Base-by-base conservation (phyloP, 2,888 invertebrate species). In the Phyllotreta striolata region DNA sequence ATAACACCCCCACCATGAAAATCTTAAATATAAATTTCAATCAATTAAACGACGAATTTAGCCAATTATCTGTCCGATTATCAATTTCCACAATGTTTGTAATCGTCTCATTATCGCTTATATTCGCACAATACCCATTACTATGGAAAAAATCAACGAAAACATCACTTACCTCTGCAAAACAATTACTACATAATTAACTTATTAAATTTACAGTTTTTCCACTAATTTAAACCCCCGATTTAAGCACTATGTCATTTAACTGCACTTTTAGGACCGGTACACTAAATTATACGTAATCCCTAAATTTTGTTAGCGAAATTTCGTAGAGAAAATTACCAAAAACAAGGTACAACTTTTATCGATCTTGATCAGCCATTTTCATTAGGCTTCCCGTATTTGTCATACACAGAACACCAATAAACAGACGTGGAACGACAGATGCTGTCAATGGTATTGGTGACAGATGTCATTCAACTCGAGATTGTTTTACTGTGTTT, bases 301-400 rank as follows among this genome's bases (percentile, higher is more conserved):
- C 69, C 63, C 39, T 55, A 59, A 63, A 67, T 68, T 74, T 72
- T 67, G 70, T 70, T 68, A 60, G 64, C 60, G 68, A 68, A 70
- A 72, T 70, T 73, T 70, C 63, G 61, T 55, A 64, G 58, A 66
- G 59, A 67, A 73, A 72, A 72, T 70, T 67, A 71, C 71, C 66
- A 69, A 76, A 78, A 77, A 76, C 73, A 78, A 76, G 73, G 70
- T 73, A 70, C 72, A 69, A 71, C 70, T 73, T 71, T 74, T 79
- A 79, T 79, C 78, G 79, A 79, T 78, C 72, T 66, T 62, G 63
- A 74, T 70, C 78, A 72, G 79, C 79, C 79, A 79, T 79, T 76
- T 79, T 79, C 68, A 66, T 66, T 67, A 64, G 66, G 70, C 70
- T 71, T 69, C 70, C 68, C 70, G 68, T 70, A 68, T 70, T 54